These are phyloP conservation scores for Agrilus mali DNA, from an alignment of 2,888 invertebrate genomes.

Conservation along the genomic window DNA sequence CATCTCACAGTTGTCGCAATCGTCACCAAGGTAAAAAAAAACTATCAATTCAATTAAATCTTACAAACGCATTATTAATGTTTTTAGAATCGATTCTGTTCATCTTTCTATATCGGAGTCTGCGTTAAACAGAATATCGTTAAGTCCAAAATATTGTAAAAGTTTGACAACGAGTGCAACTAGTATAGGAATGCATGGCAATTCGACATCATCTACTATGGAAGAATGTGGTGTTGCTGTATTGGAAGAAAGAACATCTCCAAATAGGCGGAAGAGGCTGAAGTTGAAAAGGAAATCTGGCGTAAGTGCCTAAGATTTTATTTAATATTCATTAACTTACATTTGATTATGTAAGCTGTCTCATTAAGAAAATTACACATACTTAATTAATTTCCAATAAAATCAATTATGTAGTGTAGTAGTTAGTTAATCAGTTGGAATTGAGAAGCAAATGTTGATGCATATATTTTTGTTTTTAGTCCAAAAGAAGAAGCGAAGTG, in stretches of 20 bases:
- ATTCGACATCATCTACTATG: slow-evolving; percentile 42
- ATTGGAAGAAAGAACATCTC: slow-evolving; percentile 31
- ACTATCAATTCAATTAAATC: neutral
- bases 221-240: slow-evolving; percentile 37
- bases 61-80: neutral
- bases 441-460: no score
- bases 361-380: no score
- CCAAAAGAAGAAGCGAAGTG: slow-evolving; percentile 7
- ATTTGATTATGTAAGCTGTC: neutral
- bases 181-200: slow-evolving; percentile 26
- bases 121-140: slow-evolving; percentile 60
- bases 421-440: no score
- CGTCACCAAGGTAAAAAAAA: slow-evolving; percentile 14
- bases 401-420: no score
- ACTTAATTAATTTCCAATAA: no score
- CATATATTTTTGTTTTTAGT: slow-evolving; percentile 6
- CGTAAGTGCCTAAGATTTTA: slow-evolving; percentile 25
- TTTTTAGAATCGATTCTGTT: neutral
- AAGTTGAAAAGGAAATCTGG: slow-evolving; percentile 22
- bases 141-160: slow-evolving; percentile 29
- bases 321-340: slow-evolving; percentile 4
- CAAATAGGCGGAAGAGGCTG: slow-evolving; percentile 27
- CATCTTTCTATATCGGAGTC: slow-evolving; percentile 81
- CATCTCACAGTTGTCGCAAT: slow-evolving; percentile 56
- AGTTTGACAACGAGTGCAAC: slow-evolving; percentile 21